Conservation (phyloP, 2,888 invertebrate species). For the Acanthosoma haemorrhoidale region DNA sequence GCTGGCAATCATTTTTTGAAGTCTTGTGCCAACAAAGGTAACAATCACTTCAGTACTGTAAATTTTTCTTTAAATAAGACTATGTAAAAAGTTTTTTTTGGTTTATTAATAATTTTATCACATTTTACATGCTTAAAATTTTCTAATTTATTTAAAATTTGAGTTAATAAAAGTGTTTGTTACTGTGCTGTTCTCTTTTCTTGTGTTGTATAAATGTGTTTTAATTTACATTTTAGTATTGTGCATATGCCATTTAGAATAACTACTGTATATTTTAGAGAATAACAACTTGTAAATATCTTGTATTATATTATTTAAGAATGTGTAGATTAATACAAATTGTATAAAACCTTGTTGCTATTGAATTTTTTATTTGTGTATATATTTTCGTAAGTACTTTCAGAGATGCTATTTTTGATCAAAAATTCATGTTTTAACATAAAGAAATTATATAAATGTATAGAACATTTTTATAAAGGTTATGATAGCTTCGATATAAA, state of each 20-base stretch:
- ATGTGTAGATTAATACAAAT: slow-evolving; percentile 12
- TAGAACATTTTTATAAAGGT: slow-evolving; percentile 8
- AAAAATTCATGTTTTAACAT: slow-evolving; percentile 22
- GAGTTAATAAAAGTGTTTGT: not conserved
- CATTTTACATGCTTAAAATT: not conserved
- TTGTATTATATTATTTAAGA: slow-evolving; percentile 26
- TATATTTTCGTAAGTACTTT: slow-evolving; percentile 21
- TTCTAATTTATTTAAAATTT: not conserved
- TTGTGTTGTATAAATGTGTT: not conserved
- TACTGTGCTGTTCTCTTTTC: not conserved
- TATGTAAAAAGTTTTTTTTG: not conserved
- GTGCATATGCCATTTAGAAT: slow-evolving; percentile 14
- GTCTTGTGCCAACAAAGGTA: too few relatives aligned
- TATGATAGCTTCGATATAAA: slow-evolving; percentile 18
- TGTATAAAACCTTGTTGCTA: slow-evolving; percentile 21
- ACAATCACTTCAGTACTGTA: too few relatives aligned
- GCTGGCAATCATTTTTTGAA: too few relatives aligned
- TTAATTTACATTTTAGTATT: not conserved
- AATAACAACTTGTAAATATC: slow-evolving; percentile 5
- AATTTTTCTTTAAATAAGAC: not conserved
- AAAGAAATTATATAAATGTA: slow-evolving; percentile 20
- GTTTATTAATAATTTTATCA: too few relatives aligned
- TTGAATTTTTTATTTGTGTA: slow-evolving; percentile 20
- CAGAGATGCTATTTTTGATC: slow-evolving; percentile 28
- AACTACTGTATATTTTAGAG: slow-evolving; percentile 9